These are phyloP conservation scores for Ctenosaura bakeri DNA, from an alignment of 2,797 vertebrate species.

Conservation along the genomic window DNA sequence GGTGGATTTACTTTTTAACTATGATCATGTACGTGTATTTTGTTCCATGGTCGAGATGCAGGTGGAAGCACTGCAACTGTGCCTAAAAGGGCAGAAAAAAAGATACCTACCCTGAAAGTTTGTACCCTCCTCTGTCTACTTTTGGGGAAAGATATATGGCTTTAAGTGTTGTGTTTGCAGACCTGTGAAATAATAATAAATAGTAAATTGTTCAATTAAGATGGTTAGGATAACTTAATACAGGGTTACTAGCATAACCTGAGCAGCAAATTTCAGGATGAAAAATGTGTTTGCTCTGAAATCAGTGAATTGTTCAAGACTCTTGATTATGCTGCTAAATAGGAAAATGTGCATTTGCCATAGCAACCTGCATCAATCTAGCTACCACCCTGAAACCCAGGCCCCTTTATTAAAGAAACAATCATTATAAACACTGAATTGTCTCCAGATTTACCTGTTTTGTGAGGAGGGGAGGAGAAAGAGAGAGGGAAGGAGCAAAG, in stretches of 20 bases:
- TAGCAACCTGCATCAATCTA: slow-evolving; percentile 76
- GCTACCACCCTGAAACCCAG: slow-evolving; percentile 64
- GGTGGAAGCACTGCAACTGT: slow-evolving; percentile 68
- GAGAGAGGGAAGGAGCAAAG: neutral
- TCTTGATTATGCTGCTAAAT: slow-evolving; percentile 72
- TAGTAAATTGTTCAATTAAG: slow-evolving; percentile 72
- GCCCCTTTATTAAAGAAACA: slow-evolving; percentile 66
- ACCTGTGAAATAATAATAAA: slow-evolving; percentile 48
- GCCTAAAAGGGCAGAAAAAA: slow-evolving; percentile 72
- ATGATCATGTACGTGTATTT: slow-evolving; percentile 70
- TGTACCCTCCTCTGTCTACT: slow-evolving; percentile 62
- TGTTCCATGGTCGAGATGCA: slow-evolving; percentile 71
- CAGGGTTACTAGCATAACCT: slow-evolving; percentile 71
- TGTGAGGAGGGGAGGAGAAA: neutral
- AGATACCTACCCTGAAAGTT: slow-evolving; percentile 66
- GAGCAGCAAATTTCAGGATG: slow-evolving; percentile 58
- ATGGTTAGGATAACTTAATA: slow-evolving; percentile 76
- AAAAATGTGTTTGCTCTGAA: slow-evolving; percentile 69
- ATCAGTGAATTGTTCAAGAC: slow-evolving; percentile 77
- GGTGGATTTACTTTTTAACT: slow-evolving; percentile 72
- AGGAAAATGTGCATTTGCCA: slow-evolving; percentile 74
- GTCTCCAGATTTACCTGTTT: neutral
- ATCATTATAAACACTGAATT: slow-evolving; percentile 5
- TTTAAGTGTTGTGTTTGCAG: slow-evolving; percentile 52
- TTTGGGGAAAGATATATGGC: slow-evolving; percentile 49